Base-by-base conservation (phyloP, 2,113 vertebrate species). In the Onychorhynchus coronatus region DNA sequence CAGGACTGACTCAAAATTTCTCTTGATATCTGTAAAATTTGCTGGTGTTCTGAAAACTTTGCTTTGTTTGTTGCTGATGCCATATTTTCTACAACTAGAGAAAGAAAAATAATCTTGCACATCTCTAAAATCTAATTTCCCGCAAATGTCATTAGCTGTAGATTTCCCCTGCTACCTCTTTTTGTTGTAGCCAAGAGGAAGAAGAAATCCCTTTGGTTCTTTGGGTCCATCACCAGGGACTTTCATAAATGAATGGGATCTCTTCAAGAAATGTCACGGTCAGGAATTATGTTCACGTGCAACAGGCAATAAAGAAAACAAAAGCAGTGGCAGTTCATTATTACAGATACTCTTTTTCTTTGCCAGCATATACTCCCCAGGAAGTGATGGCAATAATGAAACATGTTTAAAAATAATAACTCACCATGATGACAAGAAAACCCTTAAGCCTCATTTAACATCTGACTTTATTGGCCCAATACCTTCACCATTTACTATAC, bases 361-460 rank as follows among this genome's bases (percentile, higher is more conserved):
- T 72, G 53, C 33, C 56, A 91, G 52, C 27, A n/a, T 61, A 41
- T 61, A 56, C 33, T 8, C 37, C 42, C 22, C 52, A 41, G 68
- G 61, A 96, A 92, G 56, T 20, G 41, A 81, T 71, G 37, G 84
- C 46, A 55, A 61, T 93, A 93, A 92, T 91, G 74, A 83, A 91
- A 72, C 44, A 11, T 46, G 33, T 80, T 95, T 89, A 68, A 91
- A 94, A 87, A 88, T 44, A 93, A 82, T 71, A 90, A 88, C 55
- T 95, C 59, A 44, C 84, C 15, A 21, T 6, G 61, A 81, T 91
- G 91, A 78, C 72, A 91, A 90, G 89, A 86, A 95, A 96, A 50
- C 68, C 27, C 49, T 73, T n/a, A 95, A 90, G 75, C 37, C 35
- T 85, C 89, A 81, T 96, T 93, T 93, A 91, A 72, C 78, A 73